phyloP scores from a whole-genome alignment of 2,888 invertebrate species.

The Arenicola marina region DNA sequence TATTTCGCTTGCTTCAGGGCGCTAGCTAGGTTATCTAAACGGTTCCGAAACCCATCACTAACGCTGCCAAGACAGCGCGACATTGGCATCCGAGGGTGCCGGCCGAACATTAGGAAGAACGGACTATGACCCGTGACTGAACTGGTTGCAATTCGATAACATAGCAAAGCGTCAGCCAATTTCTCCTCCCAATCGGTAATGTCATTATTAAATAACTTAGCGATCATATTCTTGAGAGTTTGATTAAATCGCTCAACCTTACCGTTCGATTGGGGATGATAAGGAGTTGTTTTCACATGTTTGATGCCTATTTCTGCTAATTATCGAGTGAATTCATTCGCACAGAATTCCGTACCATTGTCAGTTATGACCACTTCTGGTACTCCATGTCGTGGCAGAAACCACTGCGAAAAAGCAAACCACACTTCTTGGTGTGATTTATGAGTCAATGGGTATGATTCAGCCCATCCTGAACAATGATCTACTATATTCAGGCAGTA shows the following conservation, averaged over 20 bases:
- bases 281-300: neutral
- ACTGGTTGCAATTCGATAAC: neutral
- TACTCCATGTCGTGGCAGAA: slow-evolving; percentile 1
- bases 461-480: slow-evolving; percentile 4
- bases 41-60: neutral
- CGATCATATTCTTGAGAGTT: neutral
- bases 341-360: neutral
- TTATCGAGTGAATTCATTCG: neutral
- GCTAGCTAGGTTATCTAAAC: neutral
- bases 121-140: neutral
- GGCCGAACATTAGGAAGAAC: slow-evolving; percentile 1
- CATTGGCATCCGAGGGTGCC: neutral
- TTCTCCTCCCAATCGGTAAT: neutral
- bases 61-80: neutral
- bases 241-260: slow-evolving; percentile 1
- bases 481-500: neutral
- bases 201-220: neutral
- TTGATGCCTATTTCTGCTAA: neutral
- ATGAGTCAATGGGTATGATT: slow-evolving; percentile 4
- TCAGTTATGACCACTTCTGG: slow-evolving; percentile 3
- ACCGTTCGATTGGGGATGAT: slow-evolving; percentile 4
- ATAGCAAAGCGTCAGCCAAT: neutral
- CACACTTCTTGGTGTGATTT: neutral
- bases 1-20: neutral
- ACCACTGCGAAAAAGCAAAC: neutral